Base-by-base conservation (phyloP, 2,113 vertebrate genomes). In the Trinectes maculatus region DNA sequence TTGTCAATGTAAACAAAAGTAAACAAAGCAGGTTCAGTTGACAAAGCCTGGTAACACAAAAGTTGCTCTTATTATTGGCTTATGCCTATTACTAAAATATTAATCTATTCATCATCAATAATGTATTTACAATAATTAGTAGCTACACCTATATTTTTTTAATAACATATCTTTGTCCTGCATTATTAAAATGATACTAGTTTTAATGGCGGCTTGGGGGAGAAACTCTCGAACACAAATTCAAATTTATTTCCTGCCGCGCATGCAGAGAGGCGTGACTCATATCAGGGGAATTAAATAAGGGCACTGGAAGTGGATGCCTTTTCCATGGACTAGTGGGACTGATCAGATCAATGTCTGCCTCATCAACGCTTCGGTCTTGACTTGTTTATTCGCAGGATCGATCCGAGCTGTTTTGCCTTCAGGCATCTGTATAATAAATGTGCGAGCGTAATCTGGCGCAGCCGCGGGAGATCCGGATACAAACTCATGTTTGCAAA, bases 371-470 rank as follows among this genome's bases (percentile, higher is more conserved):
- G 29, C 82, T 82, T 79, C 60, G 78, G 75, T 77, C 74, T 78
- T 69, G 85, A 89, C 85, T 85, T 84, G 84, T 88, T 90, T 88
- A 85, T 79, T 85, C 74, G 52, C 77, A 8, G 0, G 18, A 83
- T 87, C 37, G 79, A 90, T 87, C 39, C 16, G 39, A 46, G 51
- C 58, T 37, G 70, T 61, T 83, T 54, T 51, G 70, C 79, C 81
- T 79, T 34, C 22, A 22, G 84, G 71, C 74, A 36, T 81, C 48
- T 82, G 74, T 66, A 70, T 85, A 73, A 86, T 61, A 66, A 43
- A 74, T 80, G 19, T 2, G 1, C 18, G 21, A 43, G 10, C 11
- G 1, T 16, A 40, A 62, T 71, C 68, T 66, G 56, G 44, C 53
- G 71, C 24, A 71, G 75, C 47, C 52, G 54, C 53, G 77, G 68